Evolutionary conservation across 2,888 invertebrate genomes (phyloP).

Genomic region (Archaeoteleia sp.): DNA sequence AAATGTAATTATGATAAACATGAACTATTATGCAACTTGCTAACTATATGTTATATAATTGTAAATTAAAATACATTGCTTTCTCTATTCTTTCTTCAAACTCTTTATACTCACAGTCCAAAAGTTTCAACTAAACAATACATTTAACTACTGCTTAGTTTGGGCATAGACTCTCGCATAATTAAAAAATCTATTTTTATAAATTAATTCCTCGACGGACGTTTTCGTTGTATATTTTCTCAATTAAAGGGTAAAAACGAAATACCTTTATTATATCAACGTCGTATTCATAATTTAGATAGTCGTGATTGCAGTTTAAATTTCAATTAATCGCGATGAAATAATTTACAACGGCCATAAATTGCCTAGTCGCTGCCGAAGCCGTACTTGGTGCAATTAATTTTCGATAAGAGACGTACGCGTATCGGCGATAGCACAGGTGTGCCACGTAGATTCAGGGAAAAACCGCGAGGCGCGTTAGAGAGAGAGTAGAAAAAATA

Average conservation of each 20-base stretch:
- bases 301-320: slow-evolving; percentile 40
- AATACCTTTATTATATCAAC: slow-evolving; percentile 19
- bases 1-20: no score
- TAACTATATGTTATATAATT: no score
- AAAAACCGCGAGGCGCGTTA: slow-evolving; percentile 22
- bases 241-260: slow-evolving; percentile 1
- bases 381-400: slow-evolving; percentile 38
- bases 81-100: no score
- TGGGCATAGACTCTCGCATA: no score
- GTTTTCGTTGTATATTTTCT: no score
- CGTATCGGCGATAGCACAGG: slow-evolving; percentile 35
- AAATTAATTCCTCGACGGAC: no score
- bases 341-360: slow-evolving; percentile 36
- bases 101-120: no score
- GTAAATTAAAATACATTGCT: no score
- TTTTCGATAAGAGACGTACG: slow-evolving; percentile 34
- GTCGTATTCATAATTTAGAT: slow-evolving; percentile 19
- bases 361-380: slow-evolving; percentile 33
- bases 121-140: no score
- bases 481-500: not conserved
- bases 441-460: slow-evolving; percentile 26
- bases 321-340: slow-evolving; percentile 42
- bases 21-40: no score
- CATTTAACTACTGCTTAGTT: no score
- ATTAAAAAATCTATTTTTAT: no score